phyloP scores from a whole-genome alignment of 2,113 vertebrate genomes.

The Phylloscopus trochilus region DNA sequence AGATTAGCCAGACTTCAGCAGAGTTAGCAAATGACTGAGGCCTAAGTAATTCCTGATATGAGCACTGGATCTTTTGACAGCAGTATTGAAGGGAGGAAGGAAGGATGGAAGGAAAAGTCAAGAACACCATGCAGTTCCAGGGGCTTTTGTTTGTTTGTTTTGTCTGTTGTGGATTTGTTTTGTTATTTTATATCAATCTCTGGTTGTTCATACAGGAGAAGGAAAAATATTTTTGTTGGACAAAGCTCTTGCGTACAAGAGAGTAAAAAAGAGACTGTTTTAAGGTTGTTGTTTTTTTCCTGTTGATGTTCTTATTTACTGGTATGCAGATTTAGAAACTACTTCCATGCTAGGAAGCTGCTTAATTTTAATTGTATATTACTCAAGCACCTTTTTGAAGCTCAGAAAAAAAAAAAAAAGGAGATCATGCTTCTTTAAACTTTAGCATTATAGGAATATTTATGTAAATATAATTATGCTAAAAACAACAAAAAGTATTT shows the following conservation, averaged over 20 bases:
- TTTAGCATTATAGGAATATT: constrained; percentile 89
- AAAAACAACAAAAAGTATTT: constrained; percentile 83
- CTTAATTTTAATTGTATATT: constrained; percentile 86
- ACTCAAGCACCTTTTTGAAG: constrained; percentile 91
- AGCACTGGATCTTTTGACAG: constrained; percentile 79
- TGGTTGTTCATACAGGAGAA: constrained; percentile 74
- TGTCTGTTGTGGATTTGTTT: constrained; percentile 71
- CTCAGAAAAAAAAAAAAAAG: constrained; percentile 77
- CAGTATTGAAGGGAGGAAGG: constrained; percentile 61
- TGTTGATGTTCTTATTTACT: constrained; percentile 78
- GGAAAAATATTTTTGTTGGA: constrained; percentile 71
- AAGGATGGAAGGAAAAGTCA: constrained; percentile 64
- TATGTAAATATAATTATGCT: constrained; percentile 91
- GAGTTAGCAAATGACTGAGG: constrained; percentile 72
- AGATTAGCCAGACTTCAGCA: constrained; percentile 76
- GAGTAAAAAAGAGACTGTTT: constrained; percentile 72
- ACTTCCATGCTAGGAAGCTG: constrained; percentile 80
- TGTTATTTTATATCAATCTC: constrained; percentile 67
- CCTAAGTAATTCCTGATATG: constrained; percentile 72
- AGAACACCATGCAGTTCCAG: constrained; percentile 72
- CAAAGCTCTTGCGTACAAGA: constrained; percentile 77
- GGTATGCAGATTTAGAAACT: constrained; percentile 83
- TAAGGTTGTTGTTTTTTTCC: constrained; percentile 69
- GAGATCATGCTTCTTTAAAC: constrained; percentile 83
- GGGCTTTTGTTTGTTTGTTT: constrained; percentile 68